phyloP scores from a whole-genome alignment of 2,888 invertebrate genomes.

The Drosophila merina region DNA sequence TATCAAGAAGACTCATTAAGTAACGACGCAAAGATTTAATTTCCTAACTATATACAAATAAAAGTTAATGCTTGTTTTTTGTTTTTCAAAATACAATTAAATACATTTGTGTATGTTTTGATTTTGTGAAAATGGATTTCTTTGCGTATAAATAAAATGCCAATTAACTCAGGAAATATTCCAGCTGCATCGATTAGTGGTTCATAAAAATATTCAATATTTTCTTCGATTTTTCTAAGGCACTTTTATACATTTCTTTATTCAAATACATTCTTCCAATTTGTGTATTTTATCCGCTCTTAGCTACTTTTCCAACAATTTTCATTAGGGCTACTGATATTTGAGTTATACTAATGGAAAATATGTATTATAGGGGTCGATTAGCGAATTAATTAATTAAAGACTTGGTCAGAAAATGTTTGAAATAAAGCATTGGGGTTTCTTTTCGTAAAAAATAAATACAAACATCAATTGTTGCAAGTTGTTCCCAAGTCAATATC shows the following conservation, averaged over 20 bases:
- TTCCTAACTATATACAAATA: conserved; percentile 34
- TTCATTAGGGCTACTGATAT: conserved; percentile 45
- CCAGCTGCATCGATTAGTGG: conserved; percentile 18
- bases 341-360: conserved; percentile 53
- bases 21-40: conserved; percentile 42
- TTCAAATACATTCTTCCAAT: conserved; percentile 49
- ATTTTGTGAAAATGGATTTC: conserved; percentile 9
- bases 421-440: conserved; percentile 34
- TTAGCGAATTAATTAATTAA: conserved; percentile 53
- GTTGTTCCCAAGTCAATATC: conserved; percentile 71
- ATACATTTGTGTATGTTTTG: conserved; percentile 8
- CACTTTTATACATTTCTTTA: conserved; percentile 68
- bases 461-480: conserved; percentile 62
- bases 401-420: conserved; percentile 19
- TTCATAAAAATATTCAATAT: conserved; percentile 26
- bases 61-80: not conserved
- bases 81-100: conserved; percentile 30
- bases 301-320: conserved; percentile 48
- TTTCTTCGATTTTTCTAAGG: conserved; percentile 65
- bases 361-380: conserved; percentile 17
- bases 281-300: conserved; percentile 37
- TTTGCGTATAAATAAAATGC: conserved; percentile 33
- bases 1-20: conserved; percentile 68
- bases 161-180: conserved; percentile 48
- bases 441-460: conserved; percentile 33